Base-by-base conservation (phyloP, 2,888 invertebrate species). In the Anarsia innoxiella region DNA sequence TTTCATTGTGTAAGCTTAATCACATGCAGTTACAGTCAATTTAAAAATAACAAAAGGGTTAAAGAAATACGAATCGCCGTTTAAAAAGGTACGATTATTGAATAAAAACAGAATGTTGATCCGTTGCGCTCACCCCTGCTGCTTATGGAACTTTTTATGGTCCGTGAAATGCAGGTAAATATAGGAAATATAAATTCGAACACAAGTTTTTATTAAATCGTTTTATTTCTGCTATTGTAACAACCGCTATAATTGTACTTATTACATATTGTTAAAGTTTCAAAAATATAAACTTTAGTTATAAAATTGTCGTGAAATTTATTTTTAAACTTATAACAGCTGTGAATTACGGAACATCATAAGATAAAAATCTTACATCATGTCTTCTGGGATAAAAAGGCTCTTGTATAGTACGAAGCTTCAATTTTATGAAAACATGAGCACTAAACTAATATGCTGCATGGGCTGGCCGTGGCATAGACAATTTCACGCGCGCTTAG, bases 401-500 rank as follows among this genome's bases (percentile, higher is more conserved):
- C 19, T 19, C 9, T 4, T 12, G 29, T 9, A 6, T 25, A 9
- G 25, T 25, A 25, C 4, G 25, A 9, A n/a, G 25, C n/a, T 25
- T 25, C 25, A 5, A 25, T n/a, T 25, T 25, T 25, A 25, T 25
- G n/a, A 3, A n/a, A n/a, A n/a, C 25, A 9, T 25, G 25, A n/a
- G 3, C 8, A 3, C 4, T 25, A 25, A 25, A 25, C 25, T 25
- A 25, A 25, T 25, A 25, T 25, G 25, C 25, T 9, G 25, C n/a
- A 25, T 4, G n/a, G 32, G 3, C 25, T 40, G 29, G 13, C n/a
- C 25, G 12, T n/a, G 31, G 53, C 66, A 62, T 64, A 72, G 68
- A 74, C 70, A 74, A 77, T 77, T 77, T 78, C 68, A 77, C 76
- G 73, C 69, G 67, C 68, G 70, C 74, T 76, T 74, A 69, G 60